Evolutionary conservation across 2,113 vertebrate species (phyloP).

Genomic region (Catharus bicknelli): DNA sequence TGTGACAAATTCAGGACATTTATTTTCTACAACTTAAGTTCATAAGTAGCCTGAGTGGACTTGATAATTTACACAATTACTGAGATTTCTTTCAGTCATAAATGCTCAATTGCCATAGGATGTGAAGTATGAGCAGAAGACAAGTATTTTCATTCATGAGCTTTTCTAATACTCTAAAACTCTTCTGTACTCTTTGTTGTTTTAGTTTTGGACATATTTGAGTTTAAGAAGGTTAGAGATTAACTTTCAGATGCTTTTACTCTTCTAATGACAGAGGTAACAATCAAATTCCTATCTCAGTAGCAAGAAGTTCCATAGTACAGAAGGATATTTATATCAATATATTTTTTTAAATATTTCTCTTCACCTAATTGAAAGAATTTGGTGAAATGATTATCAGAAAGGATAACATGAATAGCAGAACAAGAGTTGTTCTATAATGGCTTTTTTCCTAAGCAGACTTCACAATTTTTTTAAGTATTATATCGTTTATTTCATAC

Average conservation of each 20-base stretch:
- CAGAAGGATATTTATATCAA: not conserved
- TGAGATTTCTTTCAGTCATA: not conserved
- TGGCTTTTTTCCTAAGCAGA: not conserved
- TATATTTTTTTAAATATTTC: not conserved
- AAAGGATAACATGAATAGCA: not conserved
- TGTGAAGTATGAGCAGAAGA: not conserved
- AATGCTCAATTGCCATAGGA: not conserved
- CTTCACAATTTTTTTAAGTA: not conserved
- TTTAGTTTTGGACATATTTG: not conserved
- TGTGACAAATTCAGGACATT: not conserved
- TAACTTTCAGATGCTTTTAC: not conserved
- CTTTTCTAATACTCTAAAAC: not conserved
- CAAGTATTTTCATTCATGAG: not conserved
- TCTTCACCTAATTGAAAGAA: not conserved
- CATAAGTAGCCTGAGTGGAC: not conserved
- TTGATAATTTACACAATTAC: not conserved
- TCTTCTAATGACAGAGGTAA: not conserved
- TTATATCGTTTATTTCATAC: not conserved
- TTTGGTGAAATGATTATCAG: not conserved
- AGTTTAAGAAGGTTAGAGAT: not conserved
- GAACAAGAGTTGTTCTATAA: not conserved
- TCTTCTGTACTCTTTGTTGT: not conserved
- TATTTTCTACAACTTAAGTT: not conserved
- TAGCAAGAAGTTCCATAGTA: not conserved
- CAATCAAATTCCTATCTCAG: not conserved